Percentiles rank a stretch among this genome's conserved stretches.
phyloP scores from a whole-genome alignment of 2,113 vertebrate genomes.

The Lepus europaeus region DNA sequence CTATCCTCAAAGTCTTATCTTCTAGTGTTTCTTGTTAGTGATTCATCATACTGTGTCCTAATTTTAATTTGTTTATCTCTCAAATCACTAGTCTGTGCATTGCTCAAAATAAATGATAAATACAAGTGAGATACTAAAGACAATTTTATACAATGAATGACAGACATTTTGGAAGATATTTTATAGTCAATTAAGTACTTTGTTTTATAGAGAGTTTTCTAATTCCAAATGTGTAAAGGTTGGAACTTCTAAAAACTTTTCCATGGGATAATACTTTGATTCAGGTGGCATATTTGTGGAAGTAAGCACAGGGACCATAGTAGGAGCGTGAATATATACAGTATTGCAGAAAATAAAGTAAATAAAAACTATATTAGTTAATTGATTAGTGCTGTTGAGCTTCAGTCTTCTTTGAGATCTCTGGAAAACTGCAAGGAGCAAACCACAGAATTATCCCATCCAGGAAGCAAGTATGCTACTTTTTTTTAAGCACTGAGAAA shows the following conservation, averaged over 20 bases:
- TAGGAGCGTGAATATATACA: rapidly evolving
- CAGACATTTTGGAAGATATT: background rate
- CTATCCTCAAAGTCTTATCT: no score
- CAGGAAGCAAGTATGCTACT: background rate
- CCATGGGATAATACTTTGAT: background rate
- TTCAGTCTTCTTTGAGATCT: background rate
- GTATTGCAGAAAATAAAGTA: background rate
- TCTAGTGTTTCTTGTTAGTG: background rate
- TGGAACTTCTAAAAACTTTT: background rate
- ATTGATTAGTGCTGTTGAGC: background rate
- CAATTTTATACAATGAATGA: background rate
- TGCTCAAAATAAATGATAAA: background rate
- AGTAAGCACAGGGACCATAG: background rate
- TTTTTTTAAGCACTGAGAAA: background rate
- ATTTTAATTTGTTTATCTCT: conserved; percentile 29
- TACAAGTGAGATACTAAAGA: background rate
- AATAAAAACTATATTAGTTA: background rate
- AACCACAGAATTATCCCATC: background rate
- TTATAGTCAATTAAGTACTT: background rate
- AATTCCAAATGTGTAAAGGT: background rate
- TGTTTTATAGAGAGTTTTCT: background rate
- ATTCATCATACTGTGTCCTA: background rate
- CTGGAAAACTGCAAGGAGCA: background rate
- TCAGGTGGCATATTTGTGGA: background rate
- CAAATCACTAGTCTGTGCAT: background rate